Percentiles rank a stretch among this genome's conserved stretches.
Conservation (phyloP, 2,888 invertebrate genomes). For the Abrostola triplasia region DNA sequence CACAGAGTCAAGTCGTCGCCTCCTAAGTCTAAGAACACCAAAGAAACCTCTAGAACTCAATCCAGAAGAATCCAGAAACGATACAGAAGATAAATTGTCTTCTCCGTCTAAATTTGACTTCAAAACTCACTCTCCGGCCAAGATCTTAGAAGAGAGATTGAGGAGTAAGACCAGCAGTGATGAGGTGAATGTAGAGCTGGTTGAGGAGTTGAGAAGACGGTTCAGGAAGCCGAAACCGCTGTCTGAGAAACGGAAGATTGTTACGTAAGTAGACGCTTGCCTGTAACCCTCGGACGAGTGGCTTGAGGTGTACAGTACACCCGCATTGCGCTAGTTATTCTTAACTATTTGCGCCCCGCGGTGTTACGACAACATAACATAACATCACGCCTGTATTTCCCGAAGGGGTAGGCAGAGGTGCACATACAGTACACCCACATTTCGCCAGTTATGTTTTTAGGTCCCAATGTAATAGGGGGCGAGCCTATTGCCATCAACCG, state of each 20-base stretch:
- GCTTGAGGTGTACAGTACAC: too few relatives aligned
- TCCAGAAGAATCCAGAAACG: slow-evolving; percentile 26
- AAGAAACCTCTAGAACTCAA: slow-evolving; percentile 25
- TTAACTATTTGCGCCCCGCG: too few relatives aligned
- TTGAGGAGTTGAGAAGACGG: slow-evolving; percentile 60
- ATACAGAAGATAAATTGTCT: slow-evolving; percentile 9
- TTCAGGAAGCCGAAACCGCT: slow-evolving; percentile 74
- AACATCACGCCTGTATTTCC: too few relatives aligned
- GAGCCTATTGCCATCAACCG: too few relatives aligned
- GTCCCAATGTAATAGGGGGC: too few relatives aligned
- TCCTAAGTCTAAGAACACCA: slow-evolving; percentile 70
- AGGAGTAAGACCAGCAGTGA: slow-evolving; percentile 51
- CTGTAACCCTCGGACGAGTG: too few relatives aligned
- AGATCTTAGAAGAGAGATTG: slow-evolving; percentile 68
- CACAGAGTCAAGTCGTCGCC: slow-evolving; percentile 59
- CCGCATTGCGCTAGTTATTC: too few relatives aligned
- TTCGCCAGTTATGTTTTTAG: too few relatives aligned
- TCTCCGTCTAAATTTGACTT: neutral
- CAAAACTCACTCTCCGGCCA: slow-evolving; percentile 67
- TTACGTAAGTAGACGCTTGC: slow-evolving; percentile 77
- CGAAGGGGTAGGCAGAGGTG: too few relatives aligned
- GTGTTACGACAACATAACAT: too few relatives aligned
- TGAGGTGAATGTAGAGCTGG: slow-evolving; percentile 41
- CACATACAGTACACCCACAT: too few relatives aligned
- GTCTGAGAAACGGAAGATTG: slow-evolving; percentile 70